Percentiles rank a stretch among this genome's conserved stretches.
phyloP scores from a whole-genome alignment of 1,140 invertebrate genomes.

The Drosophila leontia region DNA sequence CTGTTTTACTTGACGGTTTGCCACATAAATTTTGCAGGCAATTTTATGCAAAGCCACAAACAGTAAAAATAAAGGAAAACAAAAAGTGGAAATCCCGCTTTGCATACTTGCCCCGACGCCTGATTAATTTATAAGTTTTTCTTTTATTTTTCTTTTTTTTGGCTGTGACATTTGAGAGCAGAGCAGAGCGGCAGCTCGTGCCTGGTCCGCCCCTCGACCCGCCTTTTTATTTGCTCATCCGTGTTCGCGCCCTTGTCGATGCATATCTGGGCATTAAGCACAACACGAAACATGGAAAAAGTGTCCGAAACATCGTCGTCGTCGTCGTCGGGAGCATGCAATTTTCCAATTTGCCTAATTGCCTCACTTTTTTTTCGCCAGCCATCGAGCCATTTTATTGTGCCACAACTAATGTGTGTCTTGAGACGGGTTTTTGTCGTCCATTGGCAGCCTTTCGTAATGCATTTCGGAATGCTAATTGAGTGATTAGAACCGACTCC shows the following conservation, averaged over 20 bases:
- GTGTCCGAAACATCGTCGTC: constrained; percentile 41
- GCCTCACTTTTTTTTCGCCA: constrained; percentile 57
- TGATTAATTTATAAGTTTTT: constrained; percentile 66
- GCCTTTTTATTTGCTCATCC: constrained; percentile 32
- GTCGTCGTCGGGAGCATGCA: constrained; percentile 54
- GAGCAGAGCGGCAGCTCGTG: not conserved
- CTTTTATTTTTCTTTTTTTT: constrained; percentile 12
- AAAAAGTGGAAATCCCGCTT: constrained; percentile 22
- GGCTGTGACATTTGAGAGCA: constrained; percentile 46
- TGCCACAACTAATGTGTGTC: constrained; percentile 40
- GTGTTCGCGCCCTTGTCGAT: constrained; percentile 73
- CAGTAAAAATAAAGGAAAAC: constrained; percentile 1
- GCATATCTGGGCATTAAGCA: constrained; percentile 55
- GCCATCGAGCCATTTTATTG: constrained; percentile 52
- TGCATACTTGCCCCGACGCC: constrained; percentile 37
- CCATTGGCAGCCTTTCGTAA: constrained; percentile 12
- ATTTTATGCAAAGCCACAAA: constrained; percentile 51
- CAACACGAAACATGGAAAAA: constrained; percentile 37
- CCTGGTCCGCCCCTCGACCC: not conserved
- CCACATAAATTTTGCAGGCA: constrained; percentile 68
- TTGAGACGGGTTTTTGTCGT: constrained; percentile 24
- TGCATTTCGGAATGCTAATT: constrained; percentile 34
- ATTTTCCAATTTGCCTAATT: constrained; percentile 80
- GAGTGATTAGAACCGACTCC: constrained; percentile 33
- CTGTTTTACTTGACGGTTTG: constrained; percentile 61